A percentile compares a stretch with the other conserved stretches of the same genome.
Evolutionary conservation across 2,797 vertebrate species (phyloP).

Genomic region (Tympanoctomys barrerae): DNA sequence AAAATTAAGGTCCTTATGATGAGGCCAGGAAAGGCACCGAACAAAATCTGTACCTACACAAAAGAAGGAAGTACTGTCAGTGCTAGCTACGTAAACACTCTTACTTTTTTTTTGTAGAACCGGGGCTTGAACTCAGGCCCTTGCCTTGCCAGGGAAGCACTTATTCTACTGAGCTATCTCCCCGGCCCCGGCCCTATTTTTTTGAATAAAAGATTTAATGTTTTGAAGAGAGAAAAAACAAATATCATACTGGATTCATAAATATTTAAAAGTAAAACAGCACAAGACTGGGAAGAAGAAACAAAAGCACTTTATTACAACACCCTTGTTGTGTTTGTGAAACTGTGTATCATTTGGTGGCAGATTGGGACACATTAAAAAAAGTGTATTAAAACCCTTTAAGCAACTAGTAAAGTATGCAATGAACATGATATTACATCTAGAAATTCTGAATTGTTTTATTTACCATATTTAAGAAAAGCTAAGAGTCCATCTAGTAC

Average conservation of each 20-base stretch:
- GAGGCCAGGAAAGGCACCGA: not conserved
- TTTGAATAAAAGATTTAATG: not conserved
- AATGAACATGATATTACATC: not conserved
- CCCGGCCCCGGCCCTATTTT: too few species aligned
- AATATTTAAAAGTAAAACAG: not conserved
- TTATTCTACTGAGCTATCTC: too few species aligned
- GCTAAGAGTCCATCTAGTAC: not conserved
- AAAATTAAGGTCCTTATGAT: not conserved
- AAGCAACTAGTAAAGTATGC: not conserved
- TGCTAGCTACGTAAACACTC: not conserved
- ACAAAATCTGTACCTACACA: not conserved
- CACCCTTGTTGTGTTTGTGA: not conserved
- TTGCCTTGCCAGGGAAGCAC: too few species aligned
- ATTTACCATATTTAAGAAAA: constrained; percentile 3
- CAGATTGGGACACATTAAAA: not conserved
- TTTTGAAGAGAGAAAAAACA: constrained; percentile 37
- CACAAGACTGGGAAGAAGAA: not conserved
- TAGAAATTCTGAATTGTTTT: constrained; percentile 4
- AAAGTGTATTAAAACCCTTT: not conserved
- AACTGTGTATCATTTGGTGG: not conserved
- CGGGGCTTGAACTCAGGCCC: too few species aligned
- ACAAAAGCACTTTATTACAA: not conserved
- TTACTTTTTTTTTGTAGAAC: not conserved
- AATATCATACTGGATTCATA: not conserved
- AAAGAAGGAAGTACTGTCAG: not conserved